Base-by-base conservation (phyloP, 2,888 invertebrate genomes). In the Steinernema scapterisci region DNA sequence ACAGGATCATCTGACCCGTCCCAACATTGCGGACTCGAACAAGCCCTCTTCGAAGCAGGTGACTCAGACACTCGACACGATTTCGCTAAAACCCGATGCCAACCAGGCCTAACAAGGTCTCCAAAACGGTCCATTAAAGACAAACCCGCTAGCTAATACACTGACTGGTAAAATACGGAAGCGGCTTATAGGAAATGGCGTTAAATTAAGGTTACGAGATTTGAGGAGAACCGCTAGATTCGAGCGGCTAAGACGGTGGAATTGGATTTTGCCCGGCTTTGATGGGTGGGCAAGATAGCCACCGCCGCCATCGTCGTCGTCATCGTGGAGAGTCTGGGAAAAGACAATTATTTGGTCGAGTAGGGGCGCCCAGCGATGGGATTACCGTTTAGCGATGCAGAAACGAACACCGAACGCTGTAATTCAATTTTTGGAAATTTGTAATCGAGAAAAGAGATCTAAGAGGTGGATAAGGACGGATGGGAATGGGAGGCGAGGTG, bases 311-410 rank as follows among this genome's bases (percentile, higher is more conserved):
- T n/a, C n/a, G n/a, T n/a, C n/a, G n/a, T n/a, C n/a, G n/a, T n/a
- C n/a, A n/a, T n/a, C n/a, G n/a, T n/a, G 38, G 9, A 38, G 38
- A 38, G 9, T 6, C 38, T 9, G 21, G 38, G 27, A 38, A 63
- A 63, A 63, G 63, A 27, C 63, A 63, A 63, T 63, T 63, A 63
- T 31, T 63, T 3, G 63, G 31, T 13, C 25, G 25, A 63, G 63
- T 27, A 19, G 52, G 21, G 19, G 38, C n/a, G n/a, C n/a, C 38
- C 38, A 48, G 63, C 63, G 63, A 63, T 63, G 63, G 63, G 63
- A 63, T 63, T 63, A 63, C 63, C 63, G 63, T 63, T 63, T 63
- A 63, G 54, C 54, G 54, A 54, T 54, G 54, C 54, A 54, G 63
- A 63, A 27, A 6, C 63, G 63, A 27, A 38, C 63, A 19, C 16